Percentiles rank a stretch among this genome's conserved stretches.
phyloP scores from a whole-genome alignment of 23 tunicate species.

The Trididemnum clinides region DNA sequence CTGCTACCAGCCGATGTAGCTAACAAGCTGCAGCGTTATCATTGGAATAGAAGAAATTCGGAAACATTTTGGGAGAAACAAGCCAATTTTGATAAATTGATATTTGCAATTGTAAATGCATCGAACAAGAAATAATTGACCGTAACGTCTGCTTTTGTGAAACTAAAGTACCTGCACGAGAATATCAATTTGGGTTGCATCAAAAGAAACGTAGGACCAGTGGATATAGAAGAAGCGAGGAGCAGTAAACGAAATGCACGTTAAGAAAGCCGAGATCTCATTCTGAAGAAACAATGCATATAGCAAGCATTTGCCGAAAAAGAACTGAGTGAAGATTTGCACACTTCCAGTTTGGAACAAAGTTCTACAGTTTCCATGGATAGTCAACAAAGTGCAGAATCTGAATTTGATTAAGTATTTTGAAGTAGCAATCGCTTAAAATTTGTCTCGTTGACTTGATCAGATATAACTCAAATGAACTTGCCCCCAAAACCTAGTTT shows the following conservation, averaged over 20 bases:
- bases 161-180: not conserved
- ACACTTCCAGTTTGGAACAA: not conserved
- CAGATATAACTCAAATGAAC: too few relatives aligned
- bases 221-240: not conserved
- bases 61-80: not conserved
- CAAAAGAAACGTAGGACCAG: not conserved
- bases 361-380: not conserved
- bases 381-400: too few relatives aligned
- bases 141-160: too few relatives aligned
- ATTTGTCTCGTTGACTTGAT: too few relatives aligned
- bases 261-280: not conserved
- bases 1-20: too few relatives aligned
- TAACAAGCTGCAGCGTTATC: not conserved
- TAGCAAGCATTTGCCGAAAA: not conserved
- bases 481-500: not conserved
- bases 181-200: too few relatives aligned
- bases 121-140: too few relatives aligned
- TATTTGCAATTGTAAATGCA: not conserved
- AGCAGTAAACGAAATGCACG: not conserved
- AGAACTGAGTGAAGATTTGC: not conserved
- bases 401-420: too few relatives aligned
- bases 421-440: not conserved
- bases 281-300: not conserved
- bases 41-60: not conserved
- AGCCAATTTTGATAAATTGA: constrained; percentile 4